phyloP scores from a whole-genome alignment of 2,113 vertebrate genomes.

The Stigmatopora nigra region DNA sequence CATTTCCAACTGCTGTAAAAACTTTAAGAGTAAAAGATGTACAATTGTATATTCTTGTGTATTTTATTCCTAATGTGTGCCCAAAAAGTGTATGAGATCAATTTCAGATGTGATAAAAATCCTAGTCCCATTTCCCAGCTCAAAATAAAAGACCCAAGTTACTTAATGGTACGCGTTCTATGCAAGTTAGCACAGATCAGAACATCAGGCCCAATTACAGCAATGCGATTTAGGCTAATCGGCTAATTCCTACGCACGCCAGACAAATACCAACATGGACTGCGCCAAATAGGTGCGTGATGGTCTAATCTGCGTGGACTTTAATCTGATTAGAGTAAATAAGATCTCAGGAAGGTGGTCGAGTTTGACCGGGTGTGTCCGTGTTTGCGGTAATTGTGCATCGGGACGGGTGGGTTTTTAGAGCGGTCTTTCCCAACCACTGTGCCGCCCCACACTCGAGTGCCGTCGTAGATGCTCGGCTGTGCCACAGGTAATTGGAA shows the following conservation, averaged over 20 bases:
- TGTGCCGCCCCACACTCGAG: too few relatives aligned
- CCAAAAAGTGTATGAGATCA: too few relatives aligned
- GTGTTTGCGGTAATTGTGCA: slow-evolving; percentile 29
- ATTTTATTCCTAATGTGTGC: too few relatives aligned
- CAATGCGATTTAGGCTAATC: slow-evolving; percentile 48
- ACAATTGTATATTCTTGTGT: too few relatives aligned
- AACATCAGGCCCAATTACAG: slow-evolving; percentile 50
- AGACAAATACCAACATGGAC: slow-evolving; percentile 19
- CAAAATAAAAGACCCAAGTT: too few relatives aligned
- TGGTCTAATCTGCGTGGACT: slow-evolving; percentile 55
- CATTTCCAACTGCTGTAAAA: too few relatives aligned
- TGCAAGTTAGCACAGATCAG: slow-evolving; percentile 32
- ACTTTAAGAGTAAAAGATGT: too few relatives aligned
- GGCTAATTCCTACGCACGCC: slow-evolving; percentile 47
- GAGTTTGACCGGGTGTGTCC: slow-evolving; percentile 26
- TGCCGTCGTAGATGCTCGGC: too few relatives aligned
- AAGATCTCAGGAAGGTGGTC: slow-evolving; percentile 43
- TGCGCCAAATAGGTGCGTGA: slow-evolving; percentile 31
- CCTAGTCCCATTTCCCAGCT: too few relatives aligned
- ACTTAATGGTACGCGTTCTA: not conserved
- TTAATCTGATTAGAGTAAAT: slow-evolving; percentile 67
- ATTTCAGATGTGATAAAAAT: too few relatives aligned
- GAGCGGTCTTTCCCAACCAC: too few relatives aligned
- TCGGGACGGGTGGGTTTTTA: slow-evolving; percentile 9
- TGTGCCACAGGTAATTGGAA: too few relatives aligned